Base-by-base conservation (phyloP, 2,888 invertebrate genomes). In the Amiota minor region DNA sequence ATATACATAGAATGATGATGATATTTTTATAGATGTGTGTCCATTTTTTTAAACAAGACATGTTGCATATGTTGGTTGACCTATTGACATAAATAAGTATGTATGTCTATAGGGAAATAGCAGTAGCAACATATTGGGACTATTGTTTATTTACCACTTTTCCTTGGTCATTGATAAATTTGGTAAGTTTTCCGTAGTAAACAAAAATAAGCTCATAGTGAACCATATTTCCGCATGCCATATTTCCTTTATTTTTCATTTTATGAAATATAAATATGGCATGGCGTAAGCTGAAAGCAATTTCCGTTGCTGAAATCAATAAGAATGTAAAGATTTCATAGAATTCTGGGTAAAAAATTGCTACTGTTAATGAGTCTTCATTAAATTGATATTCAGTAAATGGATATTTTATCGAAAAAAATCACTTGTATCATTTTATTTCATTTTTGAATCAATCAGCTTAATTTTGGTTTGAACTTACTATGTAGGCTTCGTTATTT, bases 1-100 rank as follows among this genome's bases (percentile, higher is more conserved):
- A n/a, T n/a, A n/a, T n/a, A n/a, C n/a, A n/a, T n/a, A n/a, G n/a
- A n/a, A n/a, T n/a, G n/a, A n/a, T n/a, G n/a, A n/a, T n/a, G n/a
- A n/a, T n/a, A 20, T 20, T 59, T 53, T 53, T 12, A 14, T 16
- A 10, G 11, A 0, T 49, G 18, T 46, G 2, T 67, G 9, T 14
- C 12, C 35, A 18, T 47, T 65, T 65, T 65, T 65, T n/a, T 18
- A 14, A 35, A 14, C 2, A 47, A 67, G 49, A 0, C 18, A n/a
- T 35, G 35, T 14, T 53, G 53, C 35, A 68, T 23, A 50, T 68
- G 35, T 6, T 23, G 23, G 3, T 35, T 35, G 68, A 68, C 68
- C 68, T 68, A 68, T 68, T 68, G 68, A n/a, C 68, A 68, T 68
- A 50, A 20, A 68, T 68, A 68, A 23, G 53, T 68, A 8, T 59